phyloP scores from a whole-genome alignment of 2,888 invertebrate species.

The Hermaeophaga mercurialis region DNA sequence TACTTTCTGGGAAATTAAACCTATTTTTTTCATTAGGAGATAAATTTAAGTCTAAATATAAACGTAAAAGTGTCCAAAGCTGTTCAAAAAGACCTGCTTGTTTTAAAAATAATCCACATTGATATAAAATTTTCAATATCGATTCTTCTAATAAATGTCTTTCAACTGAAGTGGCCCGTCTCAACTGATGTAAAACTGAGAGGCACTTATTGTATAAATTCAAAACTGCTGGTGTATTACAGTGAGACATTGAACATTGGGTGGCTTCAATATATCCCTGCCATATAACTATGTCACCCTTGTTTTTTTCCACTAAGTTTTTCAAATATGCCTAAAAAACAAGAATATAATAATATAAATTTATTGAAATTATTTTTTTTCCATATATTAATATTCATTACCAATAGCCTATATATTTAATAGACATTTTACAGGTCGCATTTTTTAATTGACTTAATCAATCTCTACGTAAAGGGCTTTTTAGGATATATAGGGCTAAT shows the following conservation, averaged over 20 bases:
- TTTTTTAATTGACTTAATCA: too few species aligned
- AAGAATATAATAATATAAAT: too few species aligned
- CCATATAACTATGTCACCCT: slow-evolving; percentile 59
- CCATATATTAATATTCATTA: too few species aligned
- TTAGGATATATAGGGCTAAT: too few species aligned
- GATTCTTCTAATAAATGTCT: slow-evolving; percentile 53
- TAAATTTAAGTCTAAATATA: slow-evolving; percentile 72
- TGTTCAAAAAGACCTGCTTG: slow-evolving; percentile 78
- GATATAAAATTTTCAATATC: slow-evolving; percentile 59
- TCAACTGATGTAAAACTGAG: slow-evolving; percentile 56
- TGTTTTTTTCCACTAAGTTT: slow-evolving; percentile 59
- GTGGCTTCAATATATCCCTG: slow-evolving; percentile 61
- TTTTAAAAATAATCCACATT: slow-evolving; percentile 65
- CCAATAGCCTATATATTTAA: too few species aligned
- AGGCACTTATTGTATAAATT: slow-evolving; percentile 63
- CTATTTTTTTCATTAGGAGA: slow-evolving; percentile 50
- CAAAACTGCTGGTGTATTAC: slow-evolving; percentile 64
- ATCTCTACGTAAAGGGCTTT: too few species aligned
- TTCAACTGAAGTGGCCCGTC: slow-evolving; percentile 51
- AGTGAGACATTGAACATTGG: slow-evolving; percentile 67
- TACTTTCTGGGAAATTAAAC: slow-evolving; percentile 39
- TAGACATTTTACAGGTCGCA: too few species aligned
- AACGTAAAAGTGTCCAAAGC: slow-evolving; percentile 72
- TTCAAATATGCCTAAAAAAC: slow-evolving; percentile 53
- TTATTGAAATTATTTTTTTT: too few species aligned